A percentile compares a stretch with the other conserved stretches of the same genome.
Conservation (phyloP, 2,888 invertebrate species). For the Idaea aversata region DNA sequence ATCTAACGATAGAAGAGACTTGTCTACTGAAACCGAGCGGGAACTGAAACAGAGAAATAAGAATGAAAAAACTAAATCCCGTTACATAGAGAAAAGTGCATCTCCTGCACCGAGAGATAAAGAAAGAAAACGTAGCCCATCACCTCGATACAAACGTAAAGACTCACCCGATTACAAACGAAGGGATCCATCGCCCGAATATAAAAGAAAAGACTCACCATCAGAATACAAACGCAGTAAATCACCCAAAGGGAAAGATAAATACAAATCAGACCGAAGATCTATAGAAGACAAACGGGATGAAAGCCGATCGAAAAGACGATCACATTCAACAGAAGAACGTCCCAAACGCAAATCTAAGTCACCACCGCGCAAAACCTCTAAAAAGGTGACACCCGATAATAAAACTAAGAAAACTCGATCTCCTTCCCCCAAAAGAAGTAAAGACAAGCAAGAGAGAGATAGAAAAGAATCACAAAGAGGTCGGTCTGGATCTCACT, state of each 20-base stretch:
- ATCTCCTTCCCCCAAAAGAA: slow-evolving; percentile 42
- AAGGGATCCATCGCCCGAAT: slow-evolving; percentile 48
- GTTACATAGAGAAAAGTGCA: slow-evolving; percentile 37
- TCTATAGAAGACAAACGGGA: slow-evolving; percentile 43
- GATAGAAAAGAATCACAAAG: slow-evolving; percentile 41
- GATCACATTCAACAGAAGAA: slow-evolving; percentile 15
- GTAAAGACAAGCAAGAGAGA: slow-evolving; percentile 40
- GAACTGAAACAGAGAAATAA: slow-evolving; percentile 51
- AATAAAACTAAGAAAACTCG: slow-evolving; percentile 44
- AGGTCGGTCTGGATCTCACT: slow-evolving; percentile 47
- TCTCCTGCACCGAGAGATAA: slow-evolving; percentile 33
- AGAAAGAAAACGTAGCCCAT: not conserved
- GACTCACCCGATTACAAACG: slow-evolving; percentile 34
- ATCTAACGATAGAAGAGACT: slow-evolving; percentile 41
- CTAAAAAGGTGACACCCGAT: slow-evolving; percentile 47
- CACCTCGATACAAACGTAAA: not conserved
- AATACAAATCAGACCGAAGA: slow-evolving; percentile 44
- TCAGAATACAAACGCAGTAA: slow-evolving; percentile 36
- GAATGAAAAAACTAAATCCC: slow-evolving; percentile 40
- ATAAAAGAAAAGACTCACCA: slow-evolving; percentile 46
- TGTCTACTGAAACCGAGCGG: slow-evolving; percentile 56
- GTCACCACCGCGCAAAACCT: slow-evolving; percentile 46
- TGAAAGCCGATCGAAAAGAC: slow-evolving; percentile 35
- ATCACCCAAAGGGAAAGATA: slow-evolving; percentile 28
- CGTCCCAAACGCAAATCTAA: slow-evolving; percentile 44